Evolutionary conservation across 2,797 vertebrate genomes (phyloP), one percentile per base, ranked within the genome.

Genomic region (Macropodus opercularis): DNA sequence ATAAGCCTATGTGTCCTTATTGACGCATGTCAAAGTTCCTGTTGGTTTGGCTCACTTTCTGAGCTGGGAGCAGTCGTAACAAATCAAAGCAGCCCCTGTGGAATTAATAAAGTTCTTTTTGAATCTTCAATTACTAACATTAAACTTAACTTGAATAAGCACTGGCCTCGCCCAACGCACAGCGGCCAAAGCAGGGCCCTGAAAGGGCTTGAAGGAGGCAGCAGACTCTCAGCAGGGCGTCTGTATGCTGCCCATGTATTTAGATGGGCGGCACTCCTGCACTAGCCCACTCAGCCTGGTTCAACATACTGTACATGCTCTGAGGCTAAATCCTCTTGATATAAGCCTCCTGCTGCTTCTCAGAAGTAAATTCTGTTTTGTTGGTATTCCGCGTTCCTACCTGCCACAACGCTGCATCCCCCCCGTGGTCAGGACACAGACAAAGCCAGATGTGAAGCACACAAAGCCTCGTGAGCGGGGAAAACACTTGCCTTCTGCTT

Each of bases 221-320:
- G 59, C 36, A 31, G 61, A 74, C 26, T 36, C 63, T 60, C 65
- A 42, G 77, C 47, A 31, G 64, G 59, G 47, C 14, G 49, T 44
- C 24, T 62, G 52, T 24, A 18, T 55, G 22, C 3, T 26, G 14
- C 41, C 26, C 3, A 0, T 10, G 39, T 59, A 22, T 64, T 42
- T 70, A 21, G 15, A 22, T 52, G 38, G 58, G 40, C 21, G 8
- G 34, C 56, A 36, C 29, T 39, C 12, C 47, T 12, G 43, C 43
- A 36, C 36, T 11, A 14, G 21, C 55, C 27, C 65, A 27, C 9
- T 43, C 43, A 6, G 32, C 15, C 48, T 35, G 34, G n/a, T 64
- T 44, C 27, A 29, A 27, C 55, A 52, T 27, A 27, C 49, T n/a
- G 35, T 10, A 13, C 61, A 49, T 8, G 2, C 50, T 44, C 15